Percentiles rank a stretch among this genome's conserved stretches.
Conservation (phyloP, 2,113 vertebrate genomes). For the Cichladusa arquata region DNA sequence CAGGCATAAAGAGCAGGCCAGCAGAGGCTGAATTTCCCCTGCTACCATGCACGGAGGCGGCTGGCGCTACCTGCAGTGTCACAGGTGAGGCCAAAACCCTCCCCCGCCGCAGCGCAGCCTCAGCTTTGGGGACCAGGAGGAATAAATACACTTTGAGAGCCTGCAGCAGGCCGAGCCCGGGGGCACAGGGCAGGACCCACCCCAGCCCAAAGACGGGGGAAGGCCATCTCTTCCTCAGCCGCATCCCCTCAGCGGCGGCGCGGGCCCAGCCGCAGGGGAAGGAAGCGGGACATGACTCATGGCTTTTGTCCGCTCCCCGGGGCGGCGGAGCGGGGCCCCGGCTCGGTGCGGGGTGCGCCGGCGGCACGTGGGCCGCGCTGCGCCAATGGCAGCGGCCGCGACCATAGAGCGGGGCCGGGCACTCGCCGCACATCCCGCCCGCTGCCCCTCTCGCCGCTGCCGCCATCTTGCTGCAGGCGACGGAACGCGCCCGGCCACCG, state of each 20-base stretch:
- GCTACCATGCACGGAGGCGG: neutral
- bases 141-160: accelerated
- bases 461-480: conserved; percentile 37
- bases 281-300: neutral
- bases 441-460: conserved; percentile 9
- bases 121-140: neutral
- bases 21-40: neutral
- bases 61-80: neutral
- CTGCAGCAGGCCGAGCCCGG: neutral
- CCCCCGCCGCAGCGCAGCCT: neutral
- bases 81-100: neutral
- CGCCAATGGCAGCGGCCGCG: neutral
- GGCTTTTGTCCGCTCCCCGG: neutral
- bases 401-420: conserved; percentile 20
- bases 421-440: neutral
- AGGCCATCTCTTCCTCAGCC: neutral
- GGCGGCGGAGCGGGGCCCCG: neutral
- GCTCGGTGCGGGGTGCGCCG: neutral
- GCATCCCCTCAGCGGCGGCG: neutral
- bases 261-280: too few relatives aligned
- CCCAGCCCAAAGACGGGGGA: accelerated
- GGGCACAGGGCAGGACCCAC: accelerated
- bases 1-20: accelerated
- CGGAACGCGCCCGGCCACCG: neutral
- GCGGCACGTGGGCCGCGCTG: neutral